Evolutionary conservation across 2,113 vertebrate species (phyloP).

Genomic region (Anolis carolinensis): DNA sequence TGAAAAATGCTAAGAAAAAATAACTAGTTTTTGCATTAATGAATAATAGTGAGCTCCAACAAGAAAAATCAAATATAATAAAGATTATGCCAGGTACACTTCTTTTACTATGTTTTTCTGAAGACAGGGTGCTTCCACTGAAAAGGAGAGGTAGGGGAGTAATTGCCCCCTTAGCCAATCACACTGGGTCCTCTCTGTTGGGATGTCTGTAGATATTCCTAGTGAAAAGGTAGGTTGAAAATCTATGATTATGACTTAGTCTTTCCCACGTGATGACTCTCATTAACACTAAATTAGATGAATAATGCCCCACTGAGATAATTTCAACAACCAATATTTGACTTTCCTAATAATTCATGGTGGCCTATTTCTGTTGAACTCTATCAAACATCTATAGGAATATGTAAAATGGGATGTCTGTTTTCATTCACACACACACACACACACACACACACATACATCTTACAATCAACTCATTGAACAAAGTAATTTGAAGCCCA

Average conservation of each 20-base stretch:
- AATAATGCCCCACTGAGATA: neutral
- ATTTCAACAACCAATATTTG: no score
- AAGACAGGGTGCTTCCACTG: no score
- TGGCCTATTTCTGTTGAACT: constrained; percentile 13
- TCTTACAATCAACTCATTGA: neutral
- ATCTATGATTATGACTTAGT: neutral
- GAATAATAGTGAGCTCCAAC: no score
- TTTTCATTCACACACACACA: neutral
- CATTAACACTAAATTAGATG: no score
- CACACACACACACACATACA: neutral
- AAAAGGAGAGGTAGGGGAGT: no score
- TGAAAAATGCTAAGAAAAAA: no score
- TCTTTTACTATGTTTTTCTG: no score
- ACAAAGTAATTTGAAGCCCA: neutral
- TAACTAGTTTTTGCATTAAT: no score
- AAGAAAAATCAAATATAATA: no score
- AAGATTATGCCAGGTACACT: no score
- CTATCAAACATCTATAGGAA: neutral
- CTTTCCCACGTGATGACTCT: neutral
- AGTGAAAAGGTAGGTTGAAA: neutral
- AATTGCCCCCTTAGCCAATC: no score
- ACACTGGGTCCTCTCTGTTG: no score
- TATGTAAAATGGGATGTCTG: neutral
- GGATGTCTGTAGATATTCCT: neutral
- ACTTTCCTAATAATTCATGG: neutral